Conservation (phyloP, 92 coral and sea anemone genomes). For the Bergia puertoricense region DNA sequence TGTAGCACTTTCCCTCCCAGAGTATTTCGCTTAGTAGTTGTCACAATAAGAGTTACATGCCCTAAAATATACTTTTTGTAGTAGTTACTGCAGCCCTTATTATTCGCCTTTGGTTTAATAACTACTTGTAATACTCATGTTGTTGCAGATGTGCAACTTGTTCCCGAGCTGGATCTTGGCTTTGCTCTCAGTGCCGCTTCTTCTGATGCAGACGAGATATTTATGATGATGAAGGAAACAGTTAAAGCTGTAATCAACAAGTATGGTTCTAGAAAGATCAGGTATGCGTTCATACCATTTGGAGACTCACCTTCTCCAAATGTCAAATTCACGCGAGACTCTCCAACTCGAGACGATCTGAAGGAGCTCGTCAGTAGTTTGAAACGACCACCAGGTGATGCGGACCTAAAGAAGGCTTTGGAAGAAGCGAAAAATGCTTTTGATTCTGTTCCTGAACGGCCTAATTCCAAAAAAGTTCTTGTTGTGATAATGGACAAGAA, state of each 20-base stretch:
- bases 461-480: conserved; percentile 74
- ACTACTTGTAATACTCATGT: not conserved
- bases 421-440: conserved; percentile 68
- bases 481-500: conserved; percentile 83
- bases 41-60: too few species aligned
- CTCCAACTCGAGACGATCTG: conserved; percentile 21
- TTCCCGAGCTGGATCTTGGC: conserved; percentile 29
- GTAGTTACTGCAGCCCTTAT: too few species aligned
- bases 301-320: not conserved
- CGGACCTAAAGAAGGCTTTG: conserved; percentile 69
- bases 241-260: conserved; percentile 63
- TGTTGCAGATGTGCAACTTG: conserved; percentile 9
- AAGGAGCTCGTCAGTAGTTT: conserved; percentile 45
- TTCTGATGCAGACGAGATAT: conserved; percentile 55
- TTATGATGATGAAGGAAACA: conserved; percentile 63
- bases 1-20: too few species aligned
- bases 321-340: not conserved
- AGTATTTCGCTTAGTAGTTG: too few species aligned
- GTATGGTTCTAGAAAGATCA: conserved; percentile 43
- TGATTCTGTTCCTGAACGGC: conserved; percentile 33
- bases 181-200: conserved; percentile 51
- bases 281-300: conserved; percentile 20
- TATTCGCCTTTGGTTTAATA: not conserved
- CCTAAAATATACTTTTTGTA: too few species aligned
- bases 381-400: conserved; percentile 54